phyloP scores from a whole-genome alignment of 2,113 vertebrate species.

The Hipposideros armiger region DNA sequence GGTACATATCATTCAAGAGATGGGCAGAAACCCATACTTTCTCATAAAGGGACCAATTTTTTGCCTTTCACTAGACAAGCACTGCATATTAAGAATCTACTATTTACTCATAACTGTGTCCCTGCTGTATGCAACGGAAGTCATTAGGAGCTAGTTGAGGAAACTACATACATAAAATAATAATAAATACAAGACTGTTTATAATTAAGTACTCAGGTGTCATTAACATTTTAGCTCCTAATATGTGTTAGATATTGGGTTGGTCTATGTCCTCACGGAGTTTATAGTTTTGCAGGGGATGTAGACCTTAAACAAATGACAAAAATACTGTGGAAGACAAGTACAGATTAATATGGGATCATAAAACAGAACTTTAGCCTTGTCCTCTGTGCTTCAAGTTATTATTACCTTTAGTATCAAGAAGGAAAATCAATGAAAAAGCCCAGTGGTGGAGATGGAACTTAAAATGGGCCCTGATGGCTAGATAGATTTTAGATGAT shows the following conservation, averaged over 20 bases:
- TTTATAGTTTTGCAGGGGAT: constrained; percentile 27
- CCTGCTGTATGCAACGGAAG: neutral
- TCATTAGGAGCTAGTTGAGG: neutral
- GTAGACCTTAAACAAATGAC: constrained; percentile 4
- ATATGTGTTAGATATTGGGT: neutral
- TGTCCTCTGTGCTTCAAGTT: neutral
- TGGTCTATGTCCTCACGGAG: neutral
- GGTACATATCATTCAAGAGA: neutral
- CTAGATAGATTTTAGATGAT: neutral
- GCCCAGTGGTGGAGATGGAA: neutral
- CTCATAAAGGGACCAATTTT: neutral
- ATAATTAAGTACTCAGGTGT: neutral
- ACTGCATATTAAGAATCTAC: neutral
- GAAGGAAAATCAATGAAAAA: neutral
- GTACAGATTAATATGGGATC: neutral
- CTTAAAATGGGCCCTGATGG: neutral
- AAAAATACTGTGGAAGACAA: constrained; percentile 29
- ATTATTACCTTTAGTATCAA: constrained; percentile 32
- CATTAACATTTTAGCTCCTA: neutral
- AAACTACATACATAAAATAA: constrained; percentile 32
- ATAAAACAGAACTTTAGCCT: neutral
- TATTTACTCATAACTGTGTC: neutral
- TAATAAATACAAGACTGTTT: neutral
- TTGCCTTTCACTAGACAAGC: neutral
- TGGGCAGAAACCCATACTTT: neutral